Evolutionary conservation across 2,888 invertebrate species (phyloP), one percentile per base, ranked within the genome.

Genomic region (Parthenolecanium corni): DNA sequence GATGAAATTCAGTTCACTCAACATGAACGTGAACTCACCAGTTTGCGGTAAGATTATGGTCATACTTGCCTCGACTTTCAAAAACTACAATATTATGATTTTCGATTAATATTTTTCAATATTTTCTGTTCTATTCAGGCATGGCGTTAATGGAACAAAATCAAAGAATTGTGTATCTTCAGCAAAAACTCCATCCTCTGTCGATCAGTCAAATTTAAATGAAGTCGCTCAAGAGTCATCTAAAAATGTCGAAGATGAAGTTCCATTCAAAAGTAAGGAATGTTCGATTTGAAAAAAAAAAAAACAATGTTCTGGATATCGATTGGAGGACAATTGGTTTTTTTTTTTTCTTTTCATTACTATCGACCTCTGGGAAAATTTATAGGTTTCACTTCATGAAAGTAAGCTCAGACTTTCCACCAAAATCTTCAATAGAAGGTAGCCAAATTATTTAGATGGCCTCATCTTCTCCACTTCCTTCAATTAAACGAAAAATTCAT

Each of bases 1-100:
- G 83, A 83, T 72, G 82, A 84, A 73, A 82, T 85, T 70, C 81
- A 82, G 66, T 79, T 84, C 67, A 82, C 82, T 46, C 84, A 82
- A 70, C 81, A 81, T 68, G 84, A 85, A 71, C 77, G 64, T n/a
- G 66, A 66, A 61, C 64, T 85, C 23, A 81, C 81, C 66, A 82
- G 80, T 70, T 78, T 86, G 49, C 79, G 85, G 85, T 84, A 74
- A 69, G 24, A 38, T 38, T 38, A 38, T 38, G 9, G 38, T 12
- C 38, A 11, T 42, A 14, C 44, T 9, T 14, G 44, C 14, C 6
- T 16, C 14, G 44, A 9, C 14, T 42, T 4, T 9, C 4, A 14
- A 42, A 14, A 14, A n/a, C n/a, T n/a, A n/a, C n/a, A n/a, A n/a
- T n/a, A n/a, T n/a, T n/a, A n/a, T n/a, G n/a, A n/a, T n/a, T n/a